Evolutionary conservation across 35 echinoderm and acorn worm species (phyloP), one percentile per base, ranked within the genome.

Genomic region (Lytechinus pictus): DNA sequence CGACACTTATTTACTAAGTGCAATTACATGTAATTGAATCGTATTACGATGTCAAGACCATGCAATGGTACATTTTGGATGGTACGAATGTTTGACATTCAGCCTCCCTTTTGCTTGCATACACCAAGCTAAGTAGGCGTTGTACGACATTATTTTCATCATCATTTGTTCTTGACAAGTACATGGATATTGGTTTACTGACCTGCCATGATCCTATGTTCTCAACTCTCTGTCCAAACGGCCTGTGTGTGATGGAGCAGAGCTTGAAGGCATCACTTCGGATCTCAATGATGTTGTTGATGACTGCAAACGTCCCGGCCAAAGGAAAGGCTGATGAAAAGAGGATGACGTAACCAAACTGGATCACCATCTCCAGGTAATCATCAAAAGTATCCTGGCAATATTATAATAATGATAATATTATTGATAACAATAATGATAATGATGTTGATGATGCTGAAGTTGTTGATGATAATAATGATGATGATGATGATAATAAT

Each of bases 191-290:
- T 79, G 19, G 11, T 95, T 61, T 86, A 99, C 96, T 57, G 52
- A 99, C 98, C 96, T 99, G 98, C 98, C 98, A 99, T 0, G 97
- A 97, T 56, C 98, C 98, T 95, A 99, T 99, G 93, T 98, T 95
- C 61, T 96, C 95, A 33, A 99, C 98, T 61, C 96, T 53, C 28
- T 99, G 97, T 54, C 98, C 96, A 96, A 99, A 99, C 10, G 98
- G 98, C 53, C 98, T 94, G 92, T 98, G 98, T 87, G 96, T 98
- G 93, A 94, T 97, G n/a, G 94, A 96, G 93, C 98, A 99, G 13
- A 99, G 96, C 94, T 99, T 99, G 92, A 99, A 99, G 54, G 98
- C 98, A 96, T 99, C 98, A 28, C 96, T 99, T 21, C 98, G 95
- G 21, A 99, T 97, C 88, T 99, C 98, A 53, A 99, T 95, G 58